Percentiles rank a stretch among this genome's conserved stretches.
Conservation (phyloP, 30 jellyfish, hydroid and myxozoan species). For the Aurelia coerulea region DNA sequence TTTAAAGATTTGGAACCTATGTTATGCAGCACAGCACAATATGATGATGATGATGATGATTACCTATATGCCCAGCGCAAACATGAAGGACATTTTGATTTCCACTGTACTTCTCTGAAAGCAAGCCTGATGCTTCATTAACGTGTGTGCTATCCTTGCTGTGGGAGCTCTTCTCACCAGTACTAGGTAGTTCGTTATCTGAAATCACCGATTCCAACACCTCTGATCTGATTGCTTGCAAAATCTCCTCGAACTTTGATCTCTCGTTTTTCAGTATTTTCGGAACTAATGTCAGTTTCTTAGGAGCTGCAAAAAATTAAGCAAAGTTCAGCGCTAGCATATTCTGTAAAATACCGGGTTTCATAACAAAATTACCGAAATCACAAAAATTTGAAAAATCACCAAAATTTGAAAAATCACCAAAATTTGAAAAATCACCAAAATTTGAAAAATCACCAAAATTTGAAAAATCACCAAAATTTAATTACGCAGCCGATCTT, state of each 20-base stretch:
- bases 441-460: too few species aligned
- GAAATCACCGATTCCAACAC: not conserved
- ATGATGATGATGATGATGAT: too few species aligned
- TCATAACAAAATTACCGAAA: too few species aligned
- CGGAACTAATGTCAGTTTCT: conserved; percentile 25
- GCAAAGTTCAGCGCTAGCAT: too few species aligned
- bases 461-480: too few species aligned
- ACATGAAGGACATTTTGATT: conserved; percentile 84
- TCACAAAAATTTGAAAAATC: too few species aligned
- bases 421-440: too few species aligned
- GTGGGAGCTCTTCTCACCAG: not conserved
- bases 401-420: too few species aligned
- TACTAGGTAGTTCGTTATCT: not conserved
- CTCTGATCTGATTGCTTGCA: conserved; percentile 11
- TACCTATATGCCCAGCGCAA: conserved; percentile 55
- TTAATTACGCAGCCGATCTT: too few species aligned
- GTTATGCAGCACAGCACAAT: too few species aligned
- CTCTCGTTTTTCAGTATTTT: conserved; percentile 59
- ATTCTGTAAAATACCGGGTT: too few species aligned
- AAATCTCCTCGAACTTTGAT: conserved; percentile 25
- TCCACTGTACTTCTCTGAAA: conserved; percentile 78
- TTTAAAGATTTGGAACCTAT: too few species aligned
- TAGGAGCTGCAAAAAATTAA: conserved; percentile 55
- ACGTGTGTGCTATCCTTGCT: not conserved
- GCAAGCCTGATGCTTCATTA: conserved; percentile 2